Percentiles rank a stretch among this genome's conserved stretches.
Evolutionary conservation across 2,888 invertebrate species (phyloP).

Genomic region (Hydrotaea cyrtoneurina): DNA sequence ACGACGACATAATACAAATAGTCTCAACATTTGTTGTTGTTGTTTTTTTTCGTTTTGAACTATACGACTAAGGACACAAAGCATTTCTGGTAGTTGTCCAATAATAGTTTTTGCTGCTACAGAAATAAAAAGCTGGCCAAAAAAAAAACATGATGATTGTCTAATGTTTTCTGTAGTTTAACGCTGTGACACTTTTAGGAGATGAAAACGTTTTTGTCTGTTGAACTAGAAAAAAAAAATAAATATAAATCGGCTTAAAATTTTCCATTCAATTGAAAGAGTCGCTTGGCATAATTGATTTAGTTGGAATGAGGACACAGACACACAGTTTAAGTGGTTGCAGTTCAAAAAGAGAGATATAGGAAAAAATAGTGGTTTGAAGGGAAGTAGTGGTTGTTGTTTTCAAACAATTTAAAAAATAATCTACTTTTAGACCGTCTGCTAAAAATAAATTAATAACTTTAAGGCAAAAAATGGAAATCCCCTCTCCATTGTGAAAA

Average conservation of each 20-base stretch:
- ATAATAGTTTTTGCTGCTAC: not conserved
- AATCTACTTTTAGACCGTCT: too few species aligned
- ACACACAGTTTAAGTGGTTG: too few species aligned
- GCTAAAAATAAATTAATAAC: too few species aligned
- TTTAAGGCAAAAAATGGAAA: too few species aligned
- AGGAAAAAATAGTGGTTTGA: too few species aligned
- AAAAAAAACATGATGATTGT: not conserved
- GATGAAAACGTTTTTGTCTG: not conserved
- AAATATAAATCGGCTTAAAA: slow-evolving; percentile 35
- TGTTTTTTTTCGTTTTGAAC: too few species aligned
- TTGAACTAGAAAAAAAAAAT: slow-evolving; percentile 14
- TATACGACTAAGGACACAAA: not conserved
- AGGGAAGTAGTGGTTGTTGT: too few species aligned
- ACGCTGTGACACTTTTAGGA: not conserved
- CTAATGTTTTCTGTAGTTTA: not conserved
- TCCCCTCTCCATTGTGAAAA: too few species aligned
- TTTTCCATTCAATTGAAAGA: slow-evolving; percentile 39
- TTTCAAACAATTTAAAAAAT: too few species aligned
- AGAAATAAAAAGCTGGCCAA: not conserved
- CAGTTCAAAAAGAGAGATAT: too few species aligned
- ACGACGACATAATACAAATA: not conserved
- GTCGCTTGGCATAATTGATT: slow-evolving; percentile 32
- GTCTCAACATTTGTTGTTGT: too few species aligned
- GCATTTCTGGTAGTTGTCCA: slow-evolving; percentile 35
- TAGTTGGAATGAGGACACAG: not conserved